Evolutionary conservation across 2,113 vertebrate genomes (phyloP).

Genomic region (Tragelaphus scriptus): DNA sequence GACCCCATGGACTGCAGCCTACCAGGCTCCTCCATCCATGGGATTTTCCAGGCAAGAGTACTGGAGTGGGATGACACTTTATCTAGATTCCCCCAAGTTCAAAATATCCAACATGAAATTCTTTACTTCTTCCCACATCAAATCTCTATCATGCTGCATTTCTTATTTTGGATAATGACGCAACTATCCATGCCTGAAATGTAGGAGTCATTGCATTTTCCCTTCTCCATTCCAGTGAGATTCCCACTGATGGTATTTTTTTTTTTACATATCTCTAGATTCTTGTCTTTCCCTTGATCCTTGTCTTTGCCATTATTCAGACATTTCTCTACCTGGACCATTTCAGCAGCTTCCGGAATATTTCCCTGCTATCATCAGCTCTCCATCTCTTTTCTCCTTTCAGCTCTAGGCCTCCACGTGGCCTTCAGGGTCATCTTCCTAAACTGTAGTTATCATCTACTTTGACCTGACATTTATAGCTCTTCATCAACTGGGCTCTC

Average conservation of each 20-base stretch:
- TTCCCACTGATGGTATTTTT: background rate
- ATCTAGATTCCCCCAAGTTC: background rate
- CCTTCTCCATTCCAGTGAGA: background rate
- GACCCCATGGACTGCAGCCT: no score
- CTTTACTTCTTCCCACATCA: background rate
- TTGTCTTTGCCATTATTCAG: background rate
- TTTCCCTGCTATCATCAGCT: background rate
- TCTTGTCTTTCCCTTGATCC: background rate
- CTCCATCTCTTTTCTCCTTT: background rate
- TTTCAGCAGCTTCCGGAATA: background rate
- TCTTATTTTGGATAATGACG: background rate
- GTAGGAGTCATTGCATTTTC: background rate
- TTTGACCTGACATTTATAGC: background rate
- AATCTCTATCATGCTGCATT: background rate
- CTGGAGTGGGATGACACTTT: background rate
- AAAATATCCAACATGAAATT: background rate
- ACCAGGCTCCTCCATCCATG: no score
- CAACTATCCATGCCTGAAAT: background rate
- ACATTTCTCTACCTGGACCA: background rate
- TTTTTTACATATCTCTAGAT: background rate
- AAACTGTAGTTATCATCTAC: background rate
- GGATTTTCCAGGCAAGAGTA: no score
- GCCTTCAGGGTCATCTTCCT: background rate
- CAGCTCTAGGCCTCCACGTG: accelerated
- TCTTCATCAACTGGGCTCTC: background rate